phyloP scores from a whole-genome alignment of 1,140 invertebrate genomes.

The Brachionus koreanus region DNA sequence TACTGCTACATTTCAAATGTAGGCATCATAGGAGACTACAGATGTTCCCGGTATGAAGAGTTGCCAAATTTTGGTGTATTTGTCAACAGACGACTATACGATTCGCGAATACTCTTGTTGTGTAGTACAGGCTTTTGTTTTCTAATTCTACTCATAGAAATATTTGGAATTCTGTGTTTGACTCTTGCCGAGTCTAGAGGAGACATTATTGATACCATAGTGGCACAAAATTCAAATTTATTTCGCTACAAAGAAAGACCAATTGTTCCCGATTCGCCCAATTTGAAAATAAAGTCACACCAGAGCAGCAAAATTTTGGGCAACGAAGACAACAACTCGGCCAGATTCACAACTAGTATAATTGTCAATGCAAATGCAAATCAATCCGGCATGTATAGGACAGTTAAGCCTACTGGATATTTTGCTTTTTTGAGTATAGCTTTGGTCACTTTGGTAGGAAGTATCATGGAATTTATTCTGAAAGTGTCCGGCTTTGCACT shows the following conservation, averaged over 20 bases:
- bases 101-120: constrained; percentile 24
- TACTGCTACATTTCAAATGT: constrained; percentile 27
- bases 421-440: constrained; percentile 42
- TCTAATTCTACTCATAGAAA: constrained; percentile 7
- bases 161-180: constrained; percentile 21
- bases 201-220: constrained; percentile 4
- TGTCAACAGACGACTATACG: constrained; percentile 32
- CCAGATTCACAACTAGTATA: constrained; percentile 34
- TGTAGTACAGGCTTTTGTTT: constrained; percentile 37
- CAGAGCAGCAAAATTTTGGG: background rate
- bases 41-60: constrained; percentile 27
- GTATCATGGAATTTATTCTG: constrained; percentile 35
- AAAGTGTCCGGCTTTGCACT: constrained; percentile 36
- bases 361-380: background rate
- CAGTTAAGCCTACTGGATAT: constrained; percentile 34
- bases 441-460: constrained; percentile 16
- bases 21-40: constrained; percentile 6
- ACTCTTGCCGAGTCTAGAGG: background rate
- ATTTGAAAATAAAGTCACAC: background rate
- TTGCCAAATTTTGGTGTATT: constrained; percentile 37
- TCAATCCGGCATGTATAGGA: background rate
- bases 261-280: background rate
- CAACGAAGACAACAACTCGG: background rate
- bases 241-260: background rate
- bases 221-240: background rate